Conservation (phyloP, 2,888 invertebrate genomes). For the Dromius quadrimaculatus region DNA sequence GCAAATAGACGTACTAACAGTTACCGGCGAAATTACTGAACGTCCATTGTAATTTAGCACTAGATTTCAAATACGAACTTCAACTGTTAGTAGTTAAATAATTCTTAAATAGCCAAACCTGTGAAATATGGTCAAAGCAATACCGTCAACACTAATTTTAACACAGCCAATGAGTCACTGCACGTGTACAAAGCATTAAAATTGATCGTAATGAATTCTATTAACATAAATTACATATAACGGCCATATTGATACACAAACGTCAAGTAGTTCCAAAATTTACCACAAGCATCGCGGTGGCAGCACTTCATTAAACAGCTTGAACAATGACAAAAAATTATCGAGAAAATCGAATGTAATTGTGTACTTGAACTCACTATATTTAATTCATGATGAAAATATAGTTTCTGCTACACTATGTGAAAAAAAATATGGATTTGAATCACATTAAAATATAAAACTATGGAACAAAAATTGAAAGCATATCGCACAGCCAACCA, state of each 20-base stretch:
- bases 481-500: constrained; percentile 31
- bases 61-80: constrained; percentile 21
- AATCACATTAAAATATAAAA: not conserved
- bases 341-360: constrained; percentile 35
- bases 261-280: constrained; percentile 46
- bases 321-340: constrained; percentile 41
- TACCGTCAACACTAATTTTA: constrained; percentile 49
- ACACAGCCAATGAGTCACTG: constrained; percentile 48
- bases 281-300: constrained; percentile 30
- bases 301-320: constrained; percentile 27
- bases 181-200: constrained; percentile 51
- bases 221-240: constrained; percentile 51
- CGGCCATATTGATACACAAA: constrained; percentile 50
- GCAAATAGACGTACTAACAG: constrained; percentile 12
- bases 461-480: constrained; percentile 19
- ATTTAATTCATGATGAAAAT: not conserved
- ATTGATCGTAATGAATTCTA: constrained; percentile 52
- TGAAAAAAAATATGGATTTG: constrained; percentile 10
- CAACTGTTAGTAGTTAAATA: constrained; percentile 5
- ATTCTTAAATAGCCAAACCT: constrained; percentile 19
- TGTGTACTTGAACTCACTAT: constrained; percentile 20
- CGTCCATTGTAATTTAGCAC: constrained; percentile 37
- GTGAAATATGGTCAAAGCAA: constrained; percentile 31
- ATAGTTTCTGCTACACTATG: constrained; percentile 12
- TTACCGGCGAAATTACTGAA: constrained; percentile 24